Percentiles rank a stretch among this genome's conserved stretches.
phyloP scores from a whole-genome alignment of 1,140 invertebrate genomes.

The Calephelis nemesis region DNA sequence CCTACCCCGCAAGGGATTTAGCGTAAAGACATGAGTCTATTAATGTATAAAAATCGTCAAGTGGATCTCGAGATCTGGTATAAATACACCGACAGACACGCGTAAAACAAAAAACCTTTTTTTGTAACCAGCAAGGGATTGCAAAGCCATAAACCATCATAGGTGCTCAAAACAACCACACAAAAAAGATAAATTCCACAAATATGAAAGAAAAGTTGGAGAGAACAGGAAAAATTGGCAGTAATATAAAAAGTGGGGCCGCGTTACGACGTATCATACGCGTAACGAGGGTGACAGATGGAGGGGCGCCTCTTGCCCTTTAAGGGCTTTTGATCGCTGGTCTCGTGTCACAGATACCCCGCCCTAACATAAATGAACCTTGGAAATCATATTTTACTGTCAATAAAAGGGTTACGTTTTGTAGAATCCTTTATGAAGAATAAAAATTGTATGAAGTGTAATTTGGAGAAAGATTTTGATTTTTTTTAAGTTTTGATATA shows the following conservation, averaged over 20 bases:
- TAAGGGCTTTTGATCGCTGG: constrained; percentile 21
- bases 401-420: constrained; percentile 11
- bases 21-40: no score
- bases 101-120: no score
- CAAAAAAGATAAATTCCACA: constrained; percentile 12
- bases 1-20: no score
- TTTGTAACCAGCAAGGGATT: not conserved
- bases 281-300: constrained; percentile 33
- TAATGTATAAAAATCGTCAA: no score
- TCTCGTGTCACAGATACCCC: constrained; percentile 3
- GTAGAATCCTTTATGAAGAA: not conserved
- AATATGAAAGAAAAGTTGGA: constrained; percentile 14
- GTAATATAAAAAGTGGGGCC: constrained; percentile 15
- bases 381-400: constrained; percentile 10
- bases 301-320: constrained; percentile 27
- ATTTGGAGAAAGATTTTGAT: not conserved
- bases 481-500: no score
- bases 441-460: no score
- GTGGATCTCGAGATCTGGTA: no score
- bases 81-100: no score
- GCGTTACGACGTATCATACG: constrained; percentile 24
- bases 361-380: constrained; percentile 12
- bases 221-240: constrained; percentile 11
- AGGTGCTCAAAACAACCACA: constrained; percentile 7
- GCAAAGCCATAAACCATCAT: constrained; percentile 8